Evolutionary conservation across 1,140 invertebrate genomes (phyloP).

Genomic region (Lepidurus arcticus): DNA sequence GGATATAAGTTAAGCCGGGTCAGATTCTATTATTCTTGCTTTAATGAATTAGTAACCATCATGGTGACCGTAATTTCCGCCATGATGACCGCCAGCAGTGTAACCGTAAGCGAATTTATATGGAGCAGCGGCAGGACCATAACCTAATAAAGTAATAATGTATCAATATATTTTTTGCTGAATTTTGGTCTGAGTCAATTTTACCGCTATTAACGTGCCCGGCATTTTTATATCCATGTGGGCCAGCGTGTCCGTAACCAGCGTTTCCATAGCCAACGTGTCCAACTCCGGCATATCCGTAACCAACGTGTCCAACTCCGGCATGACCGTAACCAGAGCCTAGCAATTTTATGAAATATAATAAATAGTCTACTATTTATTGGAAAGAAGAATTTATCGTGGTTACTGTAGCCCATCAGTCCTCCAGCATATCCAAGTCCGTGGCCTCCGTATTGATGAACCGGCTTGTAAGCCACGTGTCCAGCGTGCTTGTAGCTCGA

Average conservation of each 20-base stretch:
- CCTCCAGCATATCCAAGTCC: not conserved
- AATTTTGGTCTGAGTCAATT: not conserved
- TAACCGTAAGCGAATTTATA: conserved; percentile 10
- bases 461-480: not conserved
- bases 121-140: not conserved
- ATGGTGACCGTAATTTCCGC: conserved; percentile 2
- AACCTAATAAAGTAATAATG: not conserved
- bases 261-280: not conserved
- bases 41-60: not conserved
- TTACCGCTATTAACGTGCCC: not conserved
- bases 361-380: no score
- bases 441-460: not conserved
- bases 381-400: not conserved
- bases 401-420: not conserved
- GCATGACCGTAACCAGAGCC: not conserved
- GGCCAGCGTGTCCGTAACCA: not conserved
- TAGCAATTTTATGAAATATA: not conserved
- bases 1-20: not conserved
- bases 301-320: not conserved
- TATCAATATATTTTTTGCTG: not conserved
- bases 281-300: not conserved
- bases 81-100: conserved; percentile 1
- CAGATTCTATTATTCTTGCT: not conserved
- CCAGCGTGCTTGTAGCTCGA: not conserved
- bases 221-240: not conserved